Base-by-base conservation (phyloP, 2,113 vertebrate genomes). In the Lota lota region DNA sequence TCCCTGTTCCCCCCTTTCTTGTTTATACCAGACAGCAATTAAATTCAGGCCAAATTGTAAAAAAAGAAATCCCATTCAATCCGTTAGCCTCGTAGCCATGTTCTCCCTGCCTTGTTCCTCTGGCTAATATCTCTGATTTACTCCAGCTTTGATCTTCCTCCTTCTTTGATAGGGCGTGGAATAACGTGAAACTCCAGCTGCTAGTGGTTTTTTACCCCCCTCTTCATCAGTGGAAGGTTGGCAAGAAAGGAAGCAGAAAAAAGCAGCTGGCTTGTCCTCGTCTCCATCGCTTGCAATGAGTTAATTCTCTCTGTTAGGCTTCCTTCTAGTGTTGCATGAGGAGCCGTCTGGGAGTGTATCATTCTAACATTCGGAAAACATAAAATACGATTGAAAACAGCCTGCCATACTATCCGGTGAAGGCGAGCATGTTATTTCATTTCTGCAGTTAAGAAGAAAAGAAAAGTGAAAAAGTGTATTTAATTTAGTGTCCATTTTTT, bases 101-200 rank as follows among this genome's bases (percentile, higher is more conserved):
- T 70, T 19, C 6, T 71, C 63, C 15, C 22, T 33, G 17, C 75
- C 60, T 22, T 24, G 20, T 12, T 75, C 76, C 66, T 64, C 61
- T 71, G 78, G 70, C 66, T 85, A 70, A 74, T 50, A 63, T 80
- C 66, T 76, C 58, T 21, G 71, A 18, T 83, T 73, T 79, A 72
- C 67, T 79, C 65, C 7, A 58, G 69, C 67, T n/a, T 80, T 79
- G 69, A 83, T 80, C 73, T 69, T 63, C 53, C 63, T 53, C 62
- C 24, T 47, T 56, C 51, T 67, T 17, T 65, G 64, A 56, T 17
- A n/a, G 53, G 14, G 53, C 40, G 40, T 47, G 40, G 40, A 47
- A 56, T n/a, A n/a, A 56, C 5, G 53, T 56, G 53, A 17, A 18
- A 56, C 53, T 56, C 53, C 53, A n/a, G 53, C 53, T 56, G 53